Percentiles rank a stretch among this genome's conserved stretches.
These are phyloP conservation scores for Leucoma salicis DNA, from an alignment of 2,888 invertebrate species.

Conservation along the genomic window DNA sequence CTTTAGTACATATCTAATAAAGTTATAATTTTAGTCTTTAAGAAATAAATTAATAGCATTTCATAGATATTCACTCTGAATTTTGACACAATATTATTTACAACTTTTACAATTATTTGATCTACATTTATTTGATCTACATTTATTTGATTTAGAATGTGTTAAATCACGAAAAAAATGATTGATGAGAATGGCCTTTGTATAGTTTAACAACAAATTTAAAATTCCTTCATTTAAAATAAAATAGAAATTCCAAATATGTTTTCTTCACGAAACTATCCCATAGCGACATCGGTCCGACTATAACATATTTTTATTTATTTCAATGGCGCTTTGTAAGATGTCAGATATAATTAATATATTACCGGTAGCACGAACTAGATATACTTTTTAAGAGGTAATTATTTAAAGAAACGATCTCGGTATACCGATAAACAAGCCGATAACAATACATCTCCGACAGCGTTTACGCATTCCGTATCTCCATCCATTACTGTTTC, in stretches of 20 bases:
- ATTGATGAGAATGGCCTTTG: too few species aligned
- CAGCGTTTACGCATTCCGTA: conserved; percentile 80
- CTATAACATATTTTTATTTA: conserved; percentile 74
- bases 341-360: conserved; percentile 79
- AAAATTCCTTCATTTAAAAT: too few species aligned
- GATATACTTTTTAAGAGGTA: conserved; percentile 75
- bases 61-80: too few species aligned
- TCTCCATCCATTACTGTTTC: conserved; percentile 80
- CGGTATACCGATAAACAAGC: conserved; percentile 76
- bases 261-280: conserved; percentile 52
- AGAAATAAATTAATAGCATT: too few species aligned
- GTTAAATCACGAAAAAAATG: too few species aligned
- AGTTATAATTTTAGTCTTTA: too few species aligned
- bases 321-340: conserved; percentile 73
- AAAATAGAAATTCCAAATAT: conserved; percentile 54
- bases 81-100: too few species aligned
- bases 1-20: too few species aligned
- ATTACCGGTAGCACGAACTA: conserved; percentile 74
- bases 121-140: too few species aligned
- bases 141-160: too few species aligned
- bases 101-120: too few species aligned
- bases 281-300: conserved; percentile 50
- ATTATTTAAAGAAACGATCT: conserved; percentile 79
- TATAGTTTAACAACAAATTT: too few species aligned
- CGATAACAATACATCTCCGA: conserved; percentile 80